Conservation (phyloP, 2,888 invertebrate genomes). For the Agrilus biguttatus region DNA sequence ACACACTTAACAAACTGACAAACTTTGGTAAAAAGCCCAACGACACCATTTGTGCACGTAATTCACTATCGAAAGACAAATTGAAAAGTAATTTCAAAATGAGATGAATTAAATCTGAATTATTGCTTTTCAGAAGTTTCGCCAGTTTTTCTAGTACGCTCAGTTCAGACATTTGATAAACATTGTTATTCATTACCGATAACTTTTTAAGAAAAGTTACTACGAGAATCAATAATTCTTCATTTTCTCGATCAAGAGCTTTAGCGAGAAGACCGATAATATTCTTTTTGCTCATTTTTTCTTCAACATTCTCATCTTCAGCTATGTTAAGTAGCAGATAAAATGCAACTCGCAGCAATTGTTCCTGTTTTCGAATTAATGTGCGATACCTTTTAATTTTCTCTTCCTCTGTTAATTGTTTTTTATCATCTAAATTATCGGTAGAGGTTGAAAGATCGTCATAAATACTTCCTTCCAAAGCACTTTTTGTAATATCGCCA, state of each 20-base stretch:
- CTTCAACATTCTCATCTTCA: slow-evolving; percentile 87
- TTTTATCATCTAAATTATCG: slow-evolving; percentile 29
- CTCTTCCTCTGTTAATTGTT: slow-evolving; percentile 25
- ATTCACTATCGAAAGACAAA: slow-evolving; percentile 83
- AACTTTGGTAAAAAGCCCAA: slow-evolving; percentile 80
- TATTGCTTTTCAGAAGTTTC: slow-evolving; percentile 54
- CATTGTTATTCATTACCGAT: slow-evolving; percentile 88
- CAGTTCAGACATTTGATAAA: slow-evolving; percentile 75
- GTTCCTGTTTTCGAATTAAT: slow-evolving; percentile 87
- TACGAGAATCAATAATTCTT: slow-evolving; percentile 77
- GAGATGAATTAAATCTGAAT: slow-evolving; percentile 57
- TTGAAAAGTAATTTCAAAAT: slow-evolving; percentile 84
- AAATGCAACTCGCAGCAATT: slow-evolving; percentile 78
- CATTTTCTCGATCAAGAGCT: slow-evolving; percentile 79
- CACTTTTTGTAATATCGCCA: slow-evolving; percentile 39
- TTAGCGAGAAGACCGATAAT: slow-evolving; percentile 77
- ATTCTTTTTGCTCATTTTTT: slow-evolving; percentile 93
- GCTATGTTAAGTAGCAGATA: slow-evolving; percentile 90
- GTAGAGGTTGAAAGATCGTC: slow-evolving; percentile 35
- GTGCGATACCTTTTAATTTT: slow-evolving; percentile 62
- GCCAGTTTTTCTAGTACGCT: slow-evolving; percentile 74
- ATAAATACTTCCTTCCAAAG: slow-evolving; percentile 54
- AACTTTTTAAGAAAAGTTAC: slow-evolving; percentile 91
- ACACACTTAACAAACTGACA: slow-evolving; percentile 67
- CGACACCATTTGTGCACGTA: slow-evolving; percentile 80